phyloP scores from a whole-genome alignment of 2,113 vertebrate genomes.

The Astur gentilis region DNA sequence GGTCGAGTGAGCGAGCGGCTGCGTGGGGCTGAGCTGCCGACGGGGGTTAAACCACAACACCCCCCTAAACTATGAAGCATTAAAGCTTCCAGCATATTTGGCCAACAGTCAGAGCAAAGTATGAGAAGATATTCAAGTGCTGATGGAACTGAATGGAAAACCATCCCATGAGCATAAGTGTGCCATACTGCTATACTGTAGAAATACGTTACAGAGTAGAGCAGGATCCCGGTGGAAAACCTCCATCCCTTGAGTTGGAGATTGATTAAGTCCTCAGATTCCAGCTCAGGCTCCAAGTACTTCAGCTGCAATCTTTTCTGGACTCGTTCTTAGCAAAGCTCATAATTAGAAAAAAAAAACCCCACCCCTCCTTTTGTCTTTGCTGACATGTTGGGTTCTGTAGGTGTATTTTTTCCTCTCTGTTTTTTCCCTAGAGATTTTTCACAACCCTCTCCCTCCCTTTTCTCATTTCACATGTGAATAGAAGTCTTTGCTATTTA shows the following conservation, averaged over 20 bases:
- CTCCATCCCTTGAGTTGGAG: not conserved
- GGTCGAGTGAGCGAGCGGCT: too few species aligned
- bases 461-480: not conserved
- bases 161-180: not conserved
- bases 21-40: too few species aligned
- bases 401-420: not conserved
- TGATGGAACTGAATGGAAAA: not conserved
- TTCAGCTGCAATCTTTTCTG: not conserved
- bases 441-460: not conserved
- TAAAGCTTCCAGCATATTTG: not conserved
- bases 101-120: not conserved
- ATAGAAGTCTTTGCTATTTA: not conserved
- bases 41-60: not conserved
- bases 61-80: not conserved
- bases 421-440: not conserved
- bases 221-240: not conserved
- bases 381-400: not conserved
- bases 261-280: not conserved
- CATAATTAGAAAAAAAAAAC: not conserved
- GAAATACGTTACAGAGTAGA: not conserved
- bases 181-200: not conserved
- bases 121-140: not conserved
- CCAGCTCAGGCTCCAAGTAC: not conserved
- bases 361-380: not conserved
- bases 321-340: not conserved